A percentile compares a stretch with the other conserved stretches of the same genome.
Evolutionary conservation across 2,113 vertebrate genomes (phyloP).

Genomic region (Bubo bubo): DNA sequence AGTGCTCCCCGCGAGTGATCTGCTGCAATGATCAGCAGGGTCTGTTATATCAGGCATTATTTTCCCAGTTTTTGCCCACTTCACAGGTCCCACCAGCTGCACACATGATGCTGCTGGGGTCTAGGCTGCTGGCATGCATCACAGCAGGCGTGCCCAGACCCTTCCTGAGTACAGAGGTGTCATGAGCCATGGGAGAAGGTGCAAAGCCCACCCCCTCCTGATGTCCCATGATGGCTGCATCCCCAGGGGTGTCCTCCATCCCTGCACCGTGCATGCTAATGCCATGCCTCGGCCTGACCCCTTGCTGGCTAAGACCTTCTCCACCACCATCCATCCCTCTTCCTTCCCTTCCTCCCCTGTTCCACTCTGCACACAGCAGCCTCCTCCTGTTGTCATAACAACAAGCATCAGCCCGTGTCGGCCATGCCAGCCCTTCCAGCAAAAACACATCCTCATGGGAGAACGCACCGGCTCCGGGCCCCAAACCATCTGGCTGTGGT

Average conservation of each 20-base stretch:
- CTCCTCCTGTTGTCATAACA: constrained; percentile 56
- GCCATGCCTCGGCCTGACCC: not conserved
- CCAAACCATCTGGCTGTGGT: not conserved
- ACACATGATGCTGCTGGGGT: fast-evolving
- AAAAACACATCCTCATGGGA: not conserved
- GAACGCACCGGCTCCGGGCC: not conserved
- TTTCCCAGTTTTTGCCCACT: not conserved
- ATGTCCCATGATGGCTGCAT: no score
- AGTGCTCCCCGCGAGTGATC: not conserved
- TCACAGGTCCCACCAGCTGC: not conserved
- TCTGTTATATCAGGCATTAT: fast-evolving
- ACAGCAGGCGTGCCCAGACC: not conserved
- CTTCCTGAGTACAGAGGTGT: not conserved
- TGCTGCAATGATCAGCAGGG: not conserved
- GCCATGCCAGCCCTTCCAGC: not conserved
- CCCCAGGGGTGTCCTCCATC: not conserved
- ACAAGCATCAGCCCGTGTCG: not conserved
- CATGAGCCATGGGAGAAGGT: not conserved
- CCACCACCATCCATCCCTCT: not conserved
- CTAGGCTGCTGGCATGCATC: not conserved
- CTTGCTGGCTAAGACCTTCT: not conserved
- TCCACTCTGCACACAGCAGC: not conserved
- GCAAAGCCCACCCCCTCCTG: not conserved
- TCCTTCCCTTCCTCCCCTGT: not conserved
- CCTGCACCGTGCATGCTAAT: not conserved